Evolutionary conservation across 2,113 vertebrate species (phyloP).

Genomic region (Neogale vison): DNA sequence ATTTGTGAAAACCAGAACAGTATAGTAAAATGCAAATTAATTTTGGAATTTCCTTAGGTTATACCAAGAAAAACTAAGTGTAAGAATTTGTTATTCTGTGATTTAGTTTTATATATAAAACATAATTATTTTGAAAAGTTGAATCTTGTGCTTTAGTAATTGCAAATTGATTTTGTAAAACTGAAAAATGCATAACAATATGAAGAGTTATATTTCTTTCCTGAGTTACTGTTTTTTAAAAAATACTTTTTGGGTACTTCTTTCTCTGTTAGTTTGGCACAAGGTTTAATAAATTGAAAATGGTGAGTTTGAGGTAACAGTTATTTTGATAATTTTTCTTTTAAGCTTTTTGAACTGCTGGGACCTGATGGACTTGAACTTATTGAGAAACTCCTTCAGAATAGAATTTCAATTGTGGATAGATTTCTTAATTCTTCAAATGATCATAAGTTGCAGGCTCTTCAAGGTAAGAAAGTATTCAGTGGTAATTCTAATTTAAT

Average conservation of each 20-base stretch:
- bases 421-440: conserved; percentile 85
- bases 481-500: conserved; percentile 26
- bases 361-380: conserved; percentile 96
- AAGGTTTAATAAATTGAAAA: conserved; percentile 12
- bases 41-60: conserved; percentile 32
- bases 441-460: conserved; percentile 86
- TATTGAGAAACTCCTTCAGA: conserved; percentile 95
- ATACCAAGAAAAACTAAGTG: not conserved
- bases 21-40: conserved; percentile 40
- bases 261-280: not conserved
- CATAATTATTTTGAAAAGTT: conserved; percentile 37
- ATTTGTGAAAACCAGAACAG: not conserved
- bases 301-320: conserved; percentile 22
- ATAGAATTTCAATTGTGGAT: conserved; percentile 90
- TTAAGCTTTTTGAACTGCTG: conserved; percentile 95
- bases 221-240: not conserved
- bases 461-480: conserved; percentile 87
- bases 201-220: not conserved
- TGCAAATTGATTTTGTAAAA: not conserved
- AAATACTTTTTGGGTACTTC: not conserved
- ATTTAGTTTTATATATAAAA: not conserved
- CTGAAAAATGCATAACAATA: not conserved
- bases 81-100: conserved; percentile 5
- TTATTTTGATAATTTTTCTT: not conserved
- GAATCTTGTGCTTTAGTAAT: not conserved